Evolutionary conservation across 1,140 invertebrate genomes (phyloP).

Genomic region (Heliconius himera): DNA sequence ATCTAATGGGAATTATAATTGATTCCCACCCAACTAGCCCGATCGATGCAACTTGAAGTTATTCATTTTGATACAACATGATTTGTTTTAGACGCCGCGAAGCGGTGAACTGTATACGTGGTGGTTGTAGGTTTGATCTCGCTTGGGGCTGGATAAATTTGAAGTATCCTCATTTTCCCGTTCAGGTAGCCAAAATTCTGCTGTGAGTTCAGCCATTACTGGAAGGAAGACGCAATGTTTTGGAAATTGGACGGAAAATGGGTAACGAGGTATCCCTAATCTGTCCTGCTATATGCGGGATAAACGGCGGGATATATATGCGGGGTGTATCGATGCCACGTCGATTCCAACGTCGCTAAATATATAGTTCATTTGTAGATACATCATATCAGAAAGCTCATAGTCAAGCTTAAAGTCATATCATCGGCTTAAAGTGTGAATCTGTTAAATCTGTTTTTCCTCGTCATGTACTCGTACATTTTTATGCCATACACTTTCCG

Average conservation of each 20-base stretch:
- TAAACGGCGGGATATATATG: too few species aligned
- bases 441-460: too few species aligned
- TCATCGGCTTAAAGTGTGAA: too few species aligned
- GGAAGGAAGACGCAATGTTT: too few species aligned
- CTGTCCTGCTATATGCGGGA: too few species aligned
- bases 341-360: not conserved
- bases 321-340: not conserved
- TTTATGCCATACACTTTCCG: too few species aligned
- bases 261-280: too few species aligned
- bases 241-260: too few species aligned
- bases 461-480: too few species aligned
- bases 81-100: not conserved
- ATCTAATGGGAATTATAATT: slow-evolving; percentile 76
- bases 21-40: slow-evolving; percentile 60
- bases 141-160: not conserved
- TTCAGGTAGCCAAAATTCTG: not conserved
- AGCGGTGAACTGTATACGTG: not conserved
- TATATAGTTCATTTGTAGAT: not conserved
- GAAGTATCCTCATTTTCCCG: too few species aligned
- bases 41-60: slow-evolving; percentile 24
- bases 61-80: slow-evolving; percentile 7
- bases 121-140: not conserved
- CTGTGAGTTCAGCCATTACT: not conserved
- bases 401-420: too few species aligned
- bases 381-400: not conserved